These are phyloP conservation scores for Macrosoma leucophasiata DNA, from an alignment of 2,888 invertebrate species.

Conservation along the genomic window DNA sequence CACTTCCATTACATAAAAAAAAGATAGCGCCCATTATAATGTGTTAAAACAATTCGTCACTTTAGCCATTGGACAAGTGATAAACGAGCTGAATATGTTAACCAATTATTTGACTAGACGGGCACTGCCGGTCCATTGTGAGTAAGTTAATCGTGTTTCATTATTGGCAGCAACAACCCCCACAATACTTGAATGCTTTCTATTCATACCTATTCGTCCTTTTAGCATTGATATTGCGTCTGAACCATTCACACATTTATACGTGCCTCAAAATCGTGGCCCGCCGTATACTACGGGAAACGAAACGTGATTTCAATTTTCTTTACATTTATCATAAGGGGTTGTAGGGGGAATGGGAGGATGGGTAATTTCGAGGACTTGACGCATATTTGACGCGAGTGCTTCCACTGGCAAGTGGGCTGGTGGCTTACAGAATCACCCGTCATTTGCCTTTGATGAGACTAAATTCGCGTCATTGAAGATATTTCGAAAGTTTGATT, in stretches of 20 bases:
- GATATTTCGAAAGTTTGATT: conserved; percentile 37
- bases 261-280: conserved; percentile 30
- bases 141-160: conserved; percentile 13
- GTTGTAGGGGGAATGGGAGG: conserved; percentile 23
- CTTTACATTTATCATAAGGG: conserved; percentile 54
- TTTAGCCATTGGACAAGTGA: too few species aligned
- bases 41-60: too few species aligned
- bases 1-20: too few species aligned
- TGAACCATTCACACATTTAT: conserved; percentile 38
- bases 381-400: conserved; percentile 56
- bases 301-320: conserved; percentile 59
- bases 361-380: conserved; percentile 55
- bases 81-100: too few species aligned
- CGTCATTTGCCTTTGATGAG: conserved; percentile 54
- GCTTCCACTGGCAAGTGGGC: conserved; percentile 48
- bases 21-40: too few species aligned
- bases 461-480: conserved; percentile 44
- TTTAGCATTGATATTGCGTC: conserved; percentile 39
- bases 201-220: conserved; percentile 30
- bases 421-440: conserved; percentile 53
- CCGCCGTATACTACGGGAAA: conserved; percentile 41
- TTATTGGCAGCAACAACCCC: conserved; percentile 14
- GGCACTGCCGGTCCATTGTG: conserved; percentile 7
- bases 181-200: conserved; percentile 26
- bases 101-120: conserved; percentile 14